Conservation (phyloP, 2,797 vertebrate species). For the Eulemur albifrons region DNA sequence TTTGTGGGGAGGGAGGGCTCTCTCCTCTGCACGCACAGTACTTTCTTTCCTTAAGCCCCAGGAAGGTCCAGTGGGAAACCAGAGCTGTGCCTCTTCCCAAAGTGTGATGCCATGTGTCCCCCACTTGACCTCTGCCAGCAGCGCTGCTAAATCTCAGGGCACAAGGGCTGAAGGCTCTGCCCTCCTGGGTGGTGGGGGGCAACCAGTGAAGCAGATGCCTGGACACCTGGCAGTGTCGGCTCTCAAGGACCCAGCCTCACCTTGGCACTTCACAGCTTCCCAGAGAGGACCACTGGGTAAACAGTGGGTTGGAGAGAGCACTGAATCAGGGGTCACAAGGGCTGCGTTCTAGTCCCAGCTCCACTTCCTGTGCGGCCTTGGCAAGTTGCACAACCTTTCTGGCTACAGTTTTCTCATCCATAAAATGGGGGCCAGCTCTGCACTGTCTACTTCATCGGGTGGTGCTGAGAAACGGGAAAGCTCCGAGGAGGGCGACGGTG, state of each 20-base stretch:
- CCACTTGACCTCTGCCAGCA: not conserved
- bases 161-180: not conserved
- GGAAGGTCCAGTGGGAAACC: not conserved
- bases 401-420: not conserved
- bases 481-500: not conserved
- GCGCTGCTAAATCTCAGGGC: not conserved
- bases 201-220: not conserved
- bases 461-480: not conserved
- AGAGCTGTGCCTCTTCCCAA: not conserved
- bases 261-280: not conserved
- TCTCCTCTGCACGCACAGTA: not conserved
- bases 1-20: not conserved
- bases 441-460: rapidly evolving
- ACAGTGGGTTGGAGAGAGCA: not conserved
- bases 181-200: not conserved
- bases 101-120: not conserved
- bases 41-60: not conserved
- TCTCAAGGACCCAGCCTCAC: not conserved
- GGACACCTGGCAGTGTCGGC: not conserved
- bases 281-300: not conserved
- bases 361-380: not conserved
- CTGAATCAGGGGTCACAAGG: not conserved
- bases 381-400: not conserved
- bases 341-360: not conserved
- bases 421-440: not conserved